phyloP scores from a whole-genome alignment of 2,888 invertebrate genomes.

The Myopa tessellatipennis region DNA sequence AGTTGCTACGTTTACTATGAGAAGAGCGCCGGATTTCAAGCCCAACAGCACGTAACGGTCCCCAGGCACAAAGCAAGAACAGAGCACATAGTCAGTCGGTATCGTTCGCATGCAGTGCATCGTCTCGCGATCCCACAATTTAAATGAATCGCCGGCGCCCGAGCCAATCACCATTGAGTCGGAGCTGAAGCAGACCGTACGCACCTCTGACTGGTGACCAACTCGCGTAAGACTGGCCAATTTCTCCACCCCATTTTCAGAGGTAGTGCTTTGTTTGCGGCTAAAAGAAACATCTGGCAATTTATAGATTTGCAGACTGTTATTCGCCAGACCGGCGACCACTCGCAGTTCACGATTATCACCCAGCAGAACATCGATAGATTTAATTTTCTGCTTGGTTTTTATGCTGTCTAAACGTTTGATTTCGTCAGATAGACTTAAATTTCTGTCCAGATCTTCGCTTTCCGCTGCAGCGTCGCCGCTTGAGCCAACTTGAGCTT shows the following conservation, averaged over 20 bases:
- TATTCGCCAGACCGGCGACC: constrained; percentile 77
- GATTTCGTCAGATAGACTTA: constrained; percentile 80
- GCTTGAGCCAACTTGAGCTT: constrained; percentile 53
- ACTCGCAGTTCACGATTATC: constrained; percentile 78
- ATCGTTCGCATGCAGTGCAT: constrained; percentile 80
- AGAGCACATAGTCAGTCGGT: constrained; percentile 74
- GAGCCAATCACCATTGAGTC: constrained; percentile 90
- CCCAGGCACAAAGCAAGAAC: constrained; percentile 82
- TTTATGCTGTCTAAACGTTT: constrained; percentile 76
- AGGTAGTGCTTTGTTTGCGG: constrained; percentile 60
- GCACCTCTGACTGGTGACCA: constrained; percentile 92
- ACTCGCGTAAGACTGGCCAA: constrained; percentile 77
- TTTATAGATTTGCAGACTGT: constrained; percentile 78
- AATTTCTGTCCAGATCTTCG: constrained; percentile 56
- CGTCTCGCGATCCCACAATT: constrained; percentile 88
- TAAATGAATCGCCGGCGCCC: constrained; percentile 87
- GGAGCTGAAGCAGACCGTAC: constrained; percentile 88
- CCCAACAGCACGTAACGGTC: constrained; percentile 92
- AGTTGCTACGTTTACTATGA: constrained; percentile 86
- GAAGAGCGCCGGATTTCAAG: constrained; percentile 82
- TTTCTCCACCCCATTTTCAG: constrained; percentile 69
- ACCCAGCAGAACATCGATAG: constrained; percentile 77
- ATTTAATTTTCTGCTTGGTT: constrained; percentile 77
- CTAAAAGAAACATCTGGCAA: constrained; percentile 66
- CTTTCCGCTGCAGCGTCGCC: constrained; percentile 55